Evolutionary conservation across 2,113 vertebrate species (phyloP), one percentile per base, ranked within the genome.

Genomic region (Scomber scombrus): DNA sequence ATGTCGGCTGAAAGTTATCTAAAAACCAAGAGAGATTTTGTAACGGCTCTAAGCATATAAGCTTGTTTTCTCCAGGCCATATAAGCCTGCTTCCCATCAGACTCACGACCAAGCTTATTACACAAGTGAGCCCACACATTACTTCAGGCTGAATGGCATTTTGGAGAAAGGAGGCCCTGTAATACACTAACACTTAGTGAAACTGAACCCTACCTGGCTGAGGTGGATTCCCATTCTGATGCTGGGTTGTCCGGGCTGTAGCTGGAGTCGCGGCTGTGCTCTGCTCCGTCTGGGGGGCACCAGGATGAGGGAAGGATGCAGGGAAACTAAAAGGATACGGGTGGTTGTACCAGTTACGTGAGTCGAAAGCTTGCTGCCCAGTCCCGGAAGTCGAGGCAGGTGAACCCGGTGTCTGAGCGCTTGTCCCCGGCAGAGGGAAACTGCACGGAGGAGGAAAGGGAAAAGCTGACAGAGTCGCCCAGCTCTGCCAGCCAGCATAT

Each of bases 401-500:
- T 21, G 82, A 7, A 19, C 63, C 60, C 1, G 75, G 23, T 5
- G 76, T 26, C 11, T 62, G 85, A 8, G 31, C 26, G 19, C 34
- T 5, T 0, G 46, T 14, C 8, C 60, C 80, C n/a, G 88, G 58
- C 65, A 79, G 47, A 43, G 71, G 75, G 23, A 73, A 58, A 18
- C 8, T 5, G 45, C 80, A 79, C 11, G 78, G 61, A 12, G 85
- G 86, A 85, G 93, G 62, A 85, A 91, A 49, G 77, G 95, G 81
- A 87, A 93, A 43, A 82, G 94, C 67, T 8, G 92, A 87, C 56
- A 93, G 81, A 15, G 87, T 34, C 77, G 87, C 11, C 90, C 95
- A 95, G 94, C 91, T 93, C 90, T 97, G 96, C 97, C 96, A 97
- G 91, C 84, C 93, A 18, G 96, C 88, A 85, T 96, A 94, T 0